These are phyloP conservation scores for Metopia argyrocephala DNA, from an alignment of 2,888 invertebrate species.

Conservation along the genomic window DNA sequence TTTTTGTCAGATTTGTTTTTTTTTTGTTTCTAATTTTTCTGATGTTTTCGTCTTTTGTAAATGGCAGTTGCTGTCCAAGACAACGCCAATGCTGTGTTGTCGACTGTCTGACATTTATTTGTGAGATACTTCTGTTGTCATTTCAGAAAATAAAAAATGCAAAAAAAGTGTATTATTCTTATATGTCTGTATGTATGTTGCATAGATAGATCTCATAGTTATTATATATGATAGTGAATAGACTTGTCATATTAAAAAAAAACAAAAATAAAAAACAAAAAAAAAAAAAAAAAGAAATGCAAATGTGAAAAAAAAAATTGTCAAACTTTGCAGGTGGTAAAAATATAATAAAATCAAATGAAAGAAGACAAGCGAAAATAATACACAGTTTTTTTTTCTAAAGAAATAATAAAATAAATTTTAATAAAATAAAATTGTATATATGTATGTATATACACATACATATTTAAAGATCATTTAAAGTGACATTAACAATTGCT, in stretches of 20 bases:
- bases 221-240: not conserved
- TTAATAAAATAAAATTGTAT: slow-evolving; percentile 5
- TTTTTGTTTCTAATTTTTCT: not conserved
- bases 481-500: slow-evolving; percentile 53
- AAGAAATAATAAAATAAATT: not conserved
- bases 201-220: too few species aligned
- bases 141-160: slow-evolving; percentile 33
- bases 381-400: not conserved
- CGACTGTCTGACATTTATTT: slow-evolving; percentile 23
- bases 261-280: not conserved
- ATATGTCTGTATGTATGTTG: too few species aligned
- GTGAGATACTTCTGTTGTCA: slow-evolving; percentile 41
- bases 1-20: not conserved
- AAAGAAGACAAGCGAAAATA: slow-evolving; percentile 2
- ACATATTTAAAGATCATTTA: not conserved
- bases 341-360: slow-evolving; percentile 27
- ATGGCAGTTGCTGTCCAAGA: slow-evolving; percentile 4
- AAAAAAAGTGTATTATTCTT: slow-evolving; percentile 8
- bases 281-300: not conserved
- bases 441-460: too few species aligned
- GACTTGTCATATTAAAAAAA: slow-evolving; percentile 23
- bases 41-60: too few species aligned
- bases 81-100: too few species aligned
- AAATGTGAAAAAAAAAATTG: not conserved
- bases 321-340: slow-evolving; percentile 58